Evolutionary conservation across 2,888 invertebrate species (phyloP), one percentile per base, ranked within the genome.

Genomic region (Argyra leucocephala): DNA sequence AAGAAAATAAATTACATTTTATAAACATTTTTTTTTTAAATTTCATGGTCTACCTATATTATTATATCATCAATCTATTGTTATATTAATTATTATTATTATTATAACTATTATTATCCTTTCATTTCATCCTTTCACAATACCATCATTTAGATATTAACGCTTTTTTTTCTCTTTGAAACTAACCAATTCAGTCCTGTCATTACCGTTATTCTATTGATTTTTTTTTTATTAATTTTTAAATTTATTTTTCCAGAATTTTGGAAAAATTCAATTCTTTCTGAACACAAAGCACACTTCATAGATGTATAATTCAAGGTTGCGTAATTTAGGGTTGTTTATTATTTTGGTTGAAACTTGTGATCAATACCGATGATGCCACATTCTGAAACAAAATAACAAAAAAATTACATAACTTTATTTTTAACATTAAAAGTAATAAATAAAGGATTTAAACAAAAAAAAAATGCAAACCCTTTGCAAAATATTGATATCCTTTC

Each of bases 41-140:
- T 66, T 66, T 66, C 66, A 66, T 64, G 66, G 66, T 66, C 66
- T 62, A 64, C 66, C n/a, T n/a, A 64, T 63, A 66, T 66, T 66
- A 66, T 66, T 62, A 62, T 58, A 64, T 66, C 66, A 66, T 23
- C 18, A 48, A 48, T 48, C 1, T 15, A 48, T 48, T 48, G 48
- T n/a, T 18, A 15, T 18, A 48, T 18, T 10, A 31, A 31, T 31
- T 31, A 31, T 31, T 31, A 7, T 31, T n/a, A n/a, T n/a, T n/a
- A 12, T 31, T 6, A 7, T 31, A 31, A 31, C 7, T 6, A 31
- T 48, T 12, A 48, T 48, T 48, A 48, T 48, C 18, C 48, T 48
- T 37, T 48, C 5, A 12, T 48, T 18, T 48, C 18, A 48, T 48
- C 48, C 48, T 48, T 48, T 48, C 26, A 26, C 4, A 26, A 26